These are phyloP conservation scores for Sebastes baramenuke DNA, from an alignment of 2,797 vertebrate genomes.

Conservation along the genomic window DNA sequence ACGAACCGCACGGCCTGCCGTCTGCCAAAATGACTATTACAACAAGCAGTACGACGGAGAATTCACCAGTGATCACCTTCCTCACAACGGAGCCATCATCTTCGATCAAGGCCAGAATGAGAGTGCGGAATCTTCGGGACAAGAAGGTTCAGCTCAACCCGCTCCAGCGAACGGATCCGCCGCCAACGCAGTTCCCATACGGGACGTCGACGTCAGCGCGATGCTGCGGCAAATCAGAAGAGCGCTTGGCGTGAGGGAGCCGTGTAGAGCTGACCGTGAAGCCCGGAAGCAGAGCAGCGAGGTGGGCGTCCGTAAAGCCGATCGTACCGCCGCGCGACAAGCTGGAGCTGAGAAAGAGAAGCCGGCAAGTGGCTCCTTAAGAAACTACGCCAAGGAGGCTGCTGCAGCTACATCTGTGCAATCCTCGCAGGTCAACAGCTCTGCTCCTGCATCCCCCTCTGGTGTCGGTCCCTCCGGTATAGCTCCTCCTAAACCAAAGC, in stretches of 20 bases:
- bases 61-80: conserved; percentile 42
- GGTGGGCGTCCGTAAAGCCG: neutral
- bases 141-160: neutral
- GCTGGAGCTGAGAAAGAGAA: neutral
- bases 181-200: neutral
- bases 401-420: neutral
- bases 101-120: neutral
- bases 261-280: conserved; percentile 60
- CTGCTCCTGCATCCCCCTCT: neutral
- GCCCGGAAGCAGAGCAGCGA: conserved; percentile 45
- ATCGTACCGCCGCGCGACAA: neutral
- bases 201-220: neutral
- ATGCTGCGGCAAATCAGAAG: conserved; percentile 69
- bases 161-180: neutral
- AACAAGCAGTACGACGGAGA: neutral
- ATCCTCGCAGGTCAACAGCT: neutral
- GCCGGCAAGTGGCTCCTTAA: neutral
- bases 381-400: neutral
- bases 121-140: neutral
- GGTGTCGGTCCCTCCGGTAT: neutral
- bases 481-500: neutral
- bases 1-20: neutral
- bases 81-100: conserved; percentile 1
- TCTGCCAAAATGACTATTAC: neutral
- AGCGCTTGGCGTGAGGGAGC: conserved; percentile 63